Evolutionary conservation across 2,113 vertebrate species (phyloP), one percentile per base, ranked within the genome.

Genomic region (Etheostoma spectabile): DNA sequence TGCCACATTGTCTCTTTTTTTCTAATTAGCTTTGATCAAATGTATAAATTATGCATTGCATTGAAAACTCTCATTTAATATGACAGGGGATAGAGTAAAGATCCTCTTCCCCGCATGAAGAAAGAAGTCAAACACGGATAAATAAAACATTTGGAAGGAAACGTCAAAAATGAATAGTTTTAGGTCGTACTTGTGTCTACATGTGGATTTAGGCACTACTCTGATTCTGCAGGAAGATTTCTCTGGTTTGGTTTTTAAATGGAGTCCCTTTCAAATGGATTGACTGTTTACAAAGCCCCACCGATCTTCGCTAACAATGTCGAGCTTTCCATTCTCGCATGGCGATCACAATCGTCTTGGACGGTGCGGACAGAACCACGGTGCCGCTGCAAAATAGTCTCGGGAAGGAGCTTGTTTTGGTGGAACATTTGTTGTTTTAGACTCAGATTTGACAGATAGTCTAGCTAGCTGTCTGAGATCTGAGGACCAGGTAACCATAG

Each of bases 41-140:
- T 22, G 19, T 21, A 80, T 81, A 81, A 87, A 87, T 85, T 74
- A 85, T 80, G 30, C 49, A 87, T 30, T 48, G 3, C 8, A 64
- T 56, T 57, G 62, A 73, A 55, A 73, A 76, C 79, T 76, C 83
- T 76, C 83, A 83, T 77, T 85, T 66, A 51, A 74, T 45, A 15
- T 56, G 82, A 65, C 35, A n/a, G 64, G 0, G 10, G 65, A 38
- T 14, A 27, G 35, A 49, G 49, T 8, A 49, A 59, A 79, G 60
- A 57, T 38, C 16, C 19, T 60, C n/a, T 51, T 60, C 24, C 11
- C 2, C 0, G 19, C 24, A 63, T 38, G 59, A 56, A 61, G 30
- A 61, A 45, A 56, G 16, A 56, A 14, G 61, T 75, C 13, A 56
- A 83, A 64, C 42, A 51, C 33, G n/a, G 24, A 10, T 46, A 6